Evolutionary conservation across 2,797 vertebrate species (phyloP).

Genomic region (Rhodeus uyekii): DNA sequence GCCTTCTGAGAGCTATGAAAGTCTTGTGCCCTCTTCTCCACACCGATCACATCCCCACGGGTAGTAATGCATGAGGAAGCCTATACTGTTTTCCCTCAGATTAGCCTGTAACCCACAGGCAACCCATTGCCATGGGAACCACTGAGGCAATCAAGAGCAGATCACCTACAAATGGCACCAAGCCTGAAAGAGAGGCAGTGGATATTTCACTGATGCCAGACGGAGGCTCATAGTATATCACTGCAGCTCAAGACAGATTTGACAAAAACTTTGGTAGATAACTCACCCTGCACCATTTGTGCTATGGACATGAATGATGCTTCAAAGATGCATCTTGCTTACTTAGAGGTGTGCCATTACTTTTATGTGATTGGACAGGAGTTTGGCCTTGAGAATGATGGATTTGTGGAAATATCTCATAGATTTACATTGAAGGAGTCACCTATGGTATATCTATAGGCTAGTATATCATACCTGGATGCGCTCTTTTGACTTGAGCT

Average conservation of each 20-base stretch:
- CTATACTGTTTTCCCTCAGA: background rate
- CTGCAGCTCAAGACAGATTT: background rate
- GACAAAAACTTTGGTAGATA: background rate
- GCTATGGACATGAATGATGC: background rate
- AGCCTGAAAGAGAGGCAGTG: background rate
- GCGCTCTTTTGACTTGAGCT: background rate
- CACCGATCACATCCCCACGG: background rate
- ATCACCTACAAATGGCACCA: slow-evolving; percentile 24
- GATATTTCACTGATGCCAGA: background rate
- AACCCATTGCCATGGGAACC: slow-evolving; percentile 27
- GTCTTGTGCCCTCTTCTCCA: background rate
- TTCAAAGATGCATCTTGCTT: background rate
- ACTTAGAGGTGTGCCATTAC: slow-evolving; percentile 1
- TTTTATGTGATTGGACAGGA: background rate
- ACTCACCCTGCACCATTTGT: background rate
- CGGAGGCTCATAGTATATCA: background rate
- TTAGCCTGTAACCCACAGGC: slow-evolving; percentile 10
- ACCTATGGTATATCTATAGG: background rate
- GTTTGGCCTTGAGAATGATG: background rate
- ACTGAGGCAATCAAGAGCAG: slow-evolving; percentile 16
- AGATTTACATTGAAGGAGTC: background rate
- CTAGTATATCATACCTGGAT: background rate
- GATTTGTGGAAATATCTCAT: background rate
- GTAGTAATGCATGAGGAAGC: background rate
- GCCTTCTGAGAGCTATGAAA: background rate